Base-by-base conservation (phyloP, 2,797 vertebrate genomes). In the Chelon labrosus region DNA sequence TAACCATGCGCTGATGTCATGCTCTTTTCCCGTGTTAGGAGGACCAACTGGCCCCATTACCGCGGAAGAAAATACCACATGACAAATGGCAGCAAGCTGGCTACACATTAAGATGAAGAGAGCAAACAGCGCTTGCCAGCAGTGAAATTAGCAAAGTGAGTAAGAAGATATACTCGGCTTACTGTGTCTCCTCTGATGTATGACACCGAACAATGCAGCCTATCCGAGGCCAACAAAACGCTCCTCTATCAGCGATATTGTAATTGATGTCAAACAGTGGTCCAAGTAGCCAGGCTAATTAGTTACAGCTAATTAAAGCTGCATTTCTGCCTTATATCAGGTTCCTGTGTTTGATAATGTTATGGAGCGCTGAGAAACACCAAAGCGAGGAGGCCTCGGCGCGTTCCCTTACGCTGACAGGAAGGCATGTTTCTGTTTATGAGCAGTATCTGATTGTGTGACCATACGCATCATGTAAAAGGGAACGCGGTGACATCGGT, bases 41-140 rank as follows among this genome's bases (percentile, higher is more conserved):
- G 59, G 64, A 67, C 70, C 38, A 57, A 61, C 58, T 51, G 67
- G 79, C 72, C 65, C 44, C 82, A 73, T 86, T 85, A 79, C 56
- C 10, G 0, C 56, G 52, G 60, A 62, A 10, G 73, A 82, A 90
- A 89, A 89, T 85, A 75, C 73, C 79, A 84, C 77, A 68, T 90
- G 84, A 93, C 88, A 92, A 91, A 93, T 90, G 77, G 82, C 81
- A 84, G 85, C 78, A 67, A 84, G 78, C 82, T 80, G 67, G 78
- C 68, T 41, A 51, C 39, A 42, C 78, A 75, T 70, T 86, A 83
- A 75, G 65, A 82, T 70, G 66, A 63, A 79, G 64, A 80, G 65
- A 54, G 75, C 77, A 84, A 86, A 82, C 53, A 60, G 38, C 4
- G 35, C 59, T 66, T 55, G 86, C 90, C 90, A 90, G 77, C 6